Conservation (phyloP, 2,888 invertebrate genomes). For the Lysandra bellargus region DNA sequence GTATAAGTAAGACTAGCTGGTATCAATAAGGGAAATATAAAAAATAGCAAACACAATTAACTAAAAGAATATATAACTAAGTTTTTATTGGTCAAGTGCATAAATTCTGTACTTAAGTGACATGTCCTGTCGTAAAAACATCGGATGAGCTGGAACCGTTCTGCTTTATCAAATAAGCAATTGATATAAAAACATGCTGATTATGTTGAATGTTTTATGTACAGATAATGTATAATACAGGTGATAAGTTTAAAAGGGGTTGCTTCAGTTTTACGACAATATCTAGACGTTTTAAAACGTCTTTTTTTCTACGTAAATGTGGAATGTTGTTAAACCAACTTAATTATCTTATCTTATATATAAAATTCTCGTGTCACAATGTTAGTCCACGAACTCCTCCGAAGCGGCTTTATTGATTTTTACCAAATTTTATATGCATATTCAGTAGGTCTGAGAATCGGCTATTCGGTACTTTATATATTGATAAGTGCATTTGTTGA, state of each 20-base stretch:
- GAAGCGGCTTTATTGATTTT: too few relatives aligned
- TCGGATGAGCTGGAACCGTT: neutral
- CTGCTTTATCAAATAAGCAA: conserved; percentile 28
- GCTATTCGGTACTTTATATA: too few relatives aligned
- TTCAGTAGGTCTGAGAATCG: too few relatives aligned
- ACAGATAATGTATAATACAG: conserved; percentile 16
- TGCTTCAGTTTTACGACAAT: neutral
- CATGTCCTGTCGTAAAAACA: conserved; percentile 20
- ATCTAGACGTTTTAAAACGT: neutral
- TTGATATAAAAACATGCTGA: conserved; percentile 21
- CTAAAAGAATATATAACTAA: neutral
- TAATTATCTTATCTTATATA: too few relatives aligned
- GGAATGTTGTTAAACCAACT: neutral
- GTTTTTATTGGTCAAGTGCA: conserved; percentile 10
- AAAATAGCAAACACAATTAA: conserved; percentile 3
- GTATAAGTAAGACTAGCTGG: neutral
- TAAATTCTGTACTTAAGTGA: conserved; percentile 1
- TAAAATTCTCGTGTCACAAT: too few relatives aligned
- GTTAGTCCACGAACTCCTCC: too few relatives aligned
- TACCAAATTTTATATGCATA: too few relatives aligned
- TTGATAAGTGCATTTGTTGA: too few relatives aligned
- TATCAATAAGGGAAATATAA: neutral
- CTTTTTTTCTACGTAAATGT: neutral
- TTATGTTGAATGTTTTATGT: conserved; percentile 21
- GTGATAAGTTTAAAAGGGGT: conserved; percentile 25